A percentile compares a stretch with the other conserved stretches of the same genome.
Conservation (phyloP, 2,113 vertebrate species). For the Tetrax tetrax region DNA sequence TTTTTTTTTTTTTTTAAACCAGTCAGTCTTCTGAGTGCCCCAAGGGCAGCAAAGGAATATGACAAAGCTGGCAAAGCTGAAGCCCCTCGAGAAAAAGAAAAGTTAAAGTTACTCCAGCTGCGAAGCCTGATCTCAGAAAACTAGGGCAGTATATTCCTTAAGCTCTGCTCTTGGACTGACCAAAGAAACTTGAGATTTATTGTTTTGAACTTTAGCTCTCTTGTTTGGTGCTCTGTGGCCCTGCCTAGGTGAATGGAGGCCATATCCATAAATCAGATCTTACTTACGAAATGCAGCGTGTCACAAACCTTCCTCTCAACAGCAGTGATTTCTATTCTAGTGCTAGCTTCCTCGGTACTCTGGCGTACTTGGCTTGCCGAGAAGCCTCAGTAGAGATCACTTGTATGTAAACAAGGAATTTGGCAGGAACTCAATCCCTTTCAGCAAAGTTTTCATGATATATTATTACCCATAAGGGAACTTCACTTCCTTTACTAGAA, state of each 20-base stretch:
- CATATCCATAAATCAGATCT: conserved; percentile 13
- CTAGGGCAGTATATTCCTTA: conserved; percentile 38
- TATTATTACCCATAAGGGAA: conserved; percentile 45
- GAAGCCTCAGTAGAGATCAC: background rate
- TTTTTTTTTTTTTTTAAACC: background rate
- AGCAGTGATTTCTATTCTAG: background rate
- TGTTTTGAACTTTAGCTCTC: conserved; percentile 45
- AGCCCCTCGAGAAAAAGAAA: background rate
- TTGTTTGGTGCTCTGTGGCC: conserved; percentile 21
- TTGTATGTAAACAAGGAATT: conserved; percentile 34
- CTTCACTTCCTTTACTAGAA: conserved; percentile 41
- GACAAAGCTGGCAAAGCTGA: background rate
- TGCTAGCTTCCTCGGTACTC: background rate
- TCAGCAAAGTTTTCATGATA: conserved; percentile 4
- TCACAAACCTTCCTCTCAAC: background rate
- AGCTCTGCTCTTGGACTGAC: background rate
- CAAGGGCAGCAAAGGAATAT: background rate
- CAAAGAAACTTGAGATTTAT: conserved; percentile 63
- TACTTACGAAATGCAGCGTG: background rate
- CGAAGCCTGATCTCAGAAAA: conserved; percentile 27
- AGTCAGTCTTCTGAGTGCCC: background rate
- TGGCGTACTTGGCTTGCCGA: background rate
- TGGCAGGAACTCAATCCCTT: conserved; percentile 54
- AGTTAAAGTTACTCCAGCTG: conserved; percentile 31
- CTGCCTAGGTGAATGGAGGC: conserved; percentile 40